A percentile compares a stretch with the other conserved stretches of the same genome.
phyloP scores from a whole-genome alignment of 2,888 invertebrate genomes.

The Empis stercorea region DNA sequence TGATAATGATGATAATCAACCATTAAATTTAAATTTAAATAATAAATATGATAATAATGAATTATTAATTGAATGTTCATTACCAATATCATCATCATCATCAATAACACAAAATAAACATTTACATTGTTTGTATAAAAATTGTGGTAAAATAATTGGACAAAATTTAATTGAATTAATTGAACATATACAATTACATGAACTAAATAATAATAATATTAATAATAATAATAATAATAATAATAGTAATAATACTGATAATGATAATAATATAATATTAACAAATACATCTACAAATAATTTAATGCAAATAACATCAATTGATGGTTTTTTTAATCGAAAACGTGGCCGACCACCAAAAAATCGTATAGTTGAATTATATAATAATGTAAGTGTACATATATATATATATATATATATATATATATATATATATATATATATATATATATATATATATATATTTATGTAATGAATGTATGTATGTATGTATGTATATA shows the following conservation, averaged over 20 bases:
- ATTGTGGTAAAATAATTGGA: constrained; percentile 15
- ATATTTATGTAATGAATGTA: neutral
- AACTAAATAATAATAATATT: constrained; percentile 1
- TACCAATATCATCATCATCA: constrained; percentile 2
- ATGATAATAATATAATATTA: neutral
- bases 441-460: neutral
- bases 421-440: neutral
- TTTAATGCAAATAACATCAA: constrained; percentile 44
- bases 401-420: neutral
- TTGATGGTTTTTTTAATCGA: constrained; percentile 84
- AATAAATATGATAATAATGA: neutral
- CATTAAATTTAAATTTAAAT: neutral
- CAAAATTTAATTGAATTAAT: constrained; percentile 13
- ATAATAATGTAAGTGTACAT: constrained; percentile 67
- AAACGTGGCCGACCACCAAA: constrained; percentile 95
- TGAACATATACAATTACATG: constrained; percentile 16
- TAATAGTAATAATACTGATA: neutral
- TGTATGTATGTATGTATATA: neutral
- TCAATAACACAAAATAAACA: constrained; percentile 10
- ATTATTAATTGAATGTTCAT: neutral
- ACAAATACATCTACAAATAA: constrained; percentile 6
- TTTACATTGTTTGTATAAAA: constrained; percentile 16
- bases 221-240: neutral
- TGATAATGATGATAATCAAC: neutral
- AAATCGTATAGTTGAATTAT: constrained; percentile 84